phyloP scores from a whole-genome alignment of 1,140 invertebrate species.

The Paracyclopina nana region DNA sequence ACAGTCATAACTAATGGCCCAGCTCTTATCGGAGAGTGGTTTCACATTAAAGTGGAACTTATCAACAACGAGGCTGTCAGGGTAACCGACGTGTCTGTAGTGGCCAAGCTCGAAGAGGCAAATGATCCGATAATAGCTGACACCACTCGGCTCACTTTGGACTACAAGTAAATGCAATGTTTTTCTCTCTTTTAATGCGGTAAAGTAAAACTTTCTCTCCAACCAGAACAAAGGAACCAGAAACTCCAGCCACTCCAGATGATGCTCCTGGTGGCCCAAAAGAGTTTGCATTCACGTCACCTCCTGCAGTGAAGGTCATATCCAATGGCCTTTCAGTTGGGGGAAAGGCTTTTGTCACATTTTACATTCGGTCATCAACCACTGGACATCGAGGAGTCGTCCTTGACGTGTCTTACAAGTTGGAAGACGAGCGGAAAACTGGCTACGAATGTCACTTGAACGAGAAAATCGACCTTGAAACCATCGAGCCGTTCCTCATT shows the following conservation, averaged over 20 bases:
- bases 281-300: too few relatives aligned
- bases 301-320: too few relatives aligned
- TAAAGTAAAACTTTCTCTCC: too few relatives aligned
- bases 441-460: not conserved
- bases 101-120: not conserved
- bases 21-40: slow-evolving; percentile 4
- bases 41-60: not conserved
- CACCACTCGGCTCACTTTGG: slow-evolving; percentile 7
- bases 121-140: slow-evolving; percentile 11
- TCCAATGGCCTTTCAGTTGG: not conserved
- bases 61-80: not conserved
- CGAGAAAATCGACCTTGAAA: not conserved
- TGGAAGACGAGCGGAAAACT: not conserved
- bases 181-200: too few relatives aligned
- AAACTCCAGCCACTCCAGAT: too few relatives aligned
- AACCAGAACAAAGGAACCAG: too few relatives aligned
- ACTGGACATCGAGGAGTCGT: not conserved
- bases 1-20: not conserved
- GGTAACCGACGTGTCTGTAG: not conserved
- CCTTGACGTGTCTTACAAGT: not conserved
- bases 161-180: too few relatives aligned
- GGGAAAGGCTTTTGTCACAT: not conserved
- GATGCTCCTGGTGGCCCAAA: too few relatives aligned
- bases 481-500: slow-evolving; percentile 7
- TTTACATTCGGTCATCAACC: slow-evolving; percentile 4